These are phyloP conservation scores for Paramisgurnus dabryanus DNA, from an alignment of 2,113 vertebrate species.

Conservation along the genomic window DNA sequence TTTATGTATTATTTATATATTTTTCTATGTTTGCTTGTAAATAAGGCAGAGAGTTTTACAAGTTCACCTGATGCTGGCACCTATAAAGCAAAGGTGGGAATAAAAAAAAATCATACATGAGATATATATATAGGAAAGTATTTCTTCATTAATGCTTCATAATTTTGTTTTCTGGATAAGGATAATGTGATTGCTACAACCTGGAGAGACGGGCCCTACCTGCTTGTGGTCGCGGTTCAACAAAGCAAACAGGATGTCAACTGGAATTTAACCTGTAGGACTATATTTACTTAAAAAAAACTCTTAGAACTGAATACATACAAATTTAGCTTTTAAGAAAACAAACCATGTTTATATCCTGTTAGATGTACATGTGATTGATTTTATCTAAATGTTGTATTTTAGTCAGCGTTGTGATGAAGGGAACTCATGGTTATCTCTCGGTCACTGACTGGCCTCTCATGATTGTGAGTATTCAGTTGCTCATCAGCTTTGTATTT, in stretches of 20 bases:
- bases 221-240: conserved; percentile 78
- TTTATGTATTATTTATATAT: no score
- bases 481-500: neutral
- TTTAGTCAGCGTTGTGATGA: conserved; percentile 83
- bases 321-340: neutral
- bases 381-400: conserved; percentile 16
- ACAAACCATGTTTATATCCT: neutral
- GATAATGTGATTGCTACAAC: conserved; percentile 78
- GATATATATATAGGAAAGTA: neutral
- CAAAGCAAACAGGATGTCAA: conserved; percentile 63
- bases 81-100: neutral
- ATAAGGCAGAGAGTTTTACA: conserved; percentile 7
- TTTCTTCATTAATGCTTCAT: neutral
- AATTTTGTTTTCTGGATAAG: conserved; percentile 24
- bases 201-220: conserved; percentile 83
- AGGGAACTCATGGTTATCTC: conserved; percentile 83
- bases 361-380: neutral
- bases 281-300: neutral
- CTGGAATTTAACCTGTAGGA: conserved; percentile 84
- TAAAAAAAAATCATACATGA: neutral
- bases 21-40: neutral
- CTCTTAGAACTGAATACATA: neutral
- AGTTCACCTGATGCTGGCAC: conserved; percentile 6
- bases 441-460: conserved; percentile 89
- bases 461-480: conserved; percentile 83